phyloP scores from a whole-genome alignment of 2,797 vertebrate species.

The Zalophus californianus region DNA sequence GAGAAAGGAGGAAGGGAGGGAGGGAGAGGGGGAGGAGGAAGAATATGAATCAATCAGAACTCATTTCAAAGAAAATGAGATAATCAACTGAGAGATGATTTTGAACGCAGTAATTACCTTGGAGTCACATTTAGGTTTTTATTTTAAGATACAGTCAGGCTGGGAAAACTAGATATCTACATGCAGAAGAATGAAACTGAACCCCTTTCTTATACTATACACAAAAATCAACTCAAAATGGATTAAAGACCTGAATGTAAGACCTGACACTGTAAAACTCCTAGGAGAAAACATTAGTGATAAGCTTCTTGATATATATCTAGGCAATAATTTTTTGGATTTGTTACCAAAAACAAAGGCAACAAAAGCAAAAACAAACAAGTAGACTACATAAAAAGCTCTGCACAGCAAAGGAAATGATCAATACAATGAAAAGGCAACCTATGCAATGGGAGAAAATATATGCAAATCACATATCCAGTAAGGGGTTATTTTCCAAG shows the following conservation, averaged over 20 bases:
- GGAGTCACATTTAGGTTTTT: conserved; percentile 34
- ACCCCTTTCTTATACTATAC: background rate
- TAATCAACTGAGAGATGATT: conserved; percentile 38
- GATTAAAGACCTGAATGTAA: background rate
- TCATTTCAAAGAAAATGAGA: background rate
- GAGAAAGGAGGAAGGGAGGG: background rate
- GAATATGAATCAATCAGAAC: background rate
- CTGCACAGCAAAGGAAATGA: background rate
- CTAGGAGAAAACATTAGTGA: background rate
- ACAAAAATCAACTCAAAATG: background rate
- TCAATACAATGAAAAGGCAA: background rate
- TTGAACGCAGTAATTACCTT: background rate
- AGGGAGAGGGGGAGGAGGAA: background rate
- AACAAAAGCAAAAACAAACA: background rate
- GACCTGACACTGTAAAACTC: background rate
- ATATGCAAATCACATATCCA: background rate
- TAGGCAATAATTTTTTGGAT: background rate
- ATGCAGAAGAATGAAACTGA: background rate
- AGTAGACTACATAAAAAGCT: background rate
- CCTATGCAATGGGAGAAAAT: background rate
- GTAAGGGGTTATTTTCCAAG: background rate
- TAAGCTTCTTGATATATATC: background rate
- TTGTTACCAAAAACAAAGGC: background rate
- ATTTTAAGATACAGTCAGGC: conserved; percentile 49
- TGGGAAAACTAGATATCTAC: conserved; percentile 28